phyloP scores from a whole-genome alignment of 2,797 vertebrate species.

The Bovichtus variegatus region DNA sequence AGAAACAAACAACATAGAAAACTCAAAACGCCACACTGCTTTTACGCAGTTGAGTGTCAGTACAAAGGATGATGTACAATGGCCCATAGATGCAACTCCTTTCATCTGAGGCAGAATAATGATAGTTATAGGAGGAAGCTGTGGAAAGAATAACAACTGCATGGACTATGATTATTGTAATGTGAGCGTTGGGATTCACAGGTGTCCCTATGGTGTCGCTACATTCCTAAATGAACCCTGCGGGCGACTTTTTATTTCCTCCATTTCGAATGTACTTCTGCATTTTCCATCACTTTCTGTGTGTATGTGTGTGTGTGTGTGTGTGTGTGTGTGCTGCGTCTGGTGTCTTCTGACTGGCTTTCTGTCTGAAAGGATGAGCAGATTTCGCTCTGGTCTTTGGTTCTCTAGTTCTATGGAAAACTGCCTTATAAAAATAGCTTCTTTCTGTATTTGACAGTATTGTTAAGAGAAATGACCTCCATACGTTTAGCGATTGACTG shows the following conservation, averaged over 20 bases:
- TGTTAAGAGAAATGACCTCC: neutral
- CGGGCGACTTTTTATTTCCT: neutral
- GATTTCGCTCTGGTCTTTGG: neutral
- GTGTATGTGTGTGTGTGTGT: constrained; percentile 3
- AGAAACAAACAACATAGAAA: constrained; percentile 30
- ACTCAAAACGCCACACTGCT: constrained; percentile 46
- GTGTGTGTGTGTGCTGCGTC: neutral
- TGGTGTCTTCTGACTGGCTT: constrained; percentile 8
- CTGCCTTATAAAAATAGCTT: too few relatives aligned
- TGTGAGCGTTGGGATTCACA: constrained; percentile 27
- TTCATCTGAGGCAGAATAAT: constrained; percentile 66
- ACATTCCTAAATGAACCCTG: constrained; percentile 13
- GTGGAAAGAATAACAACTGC: constrained; percentile 34
- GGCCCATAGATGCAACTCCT: constrained; percentile 58
- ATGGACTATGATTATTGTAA: constrained; percentile 49
- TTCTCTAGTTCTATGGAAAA: constrained; percentile 20
- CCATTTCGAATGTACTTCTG: constrained; percentile 19
- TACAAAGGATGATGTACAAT: constrained; percentile 62
- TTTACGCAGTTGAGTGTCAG: constrained; percentile 60
- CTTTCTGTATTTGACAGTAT: neutral
- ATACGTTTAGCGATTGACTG: neutral
- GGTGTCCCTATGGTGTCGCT: constrained; percentile 20
- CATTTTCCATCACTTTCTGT: constrained; percentile 18
- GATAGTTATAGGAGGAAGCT: constrained; percentile 55
- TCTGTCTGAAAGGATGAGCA: neutral